Base-by-base conservation (phyloP, 1,140 invertebrate genomes). In the Magallana ariakensis region DNA sequence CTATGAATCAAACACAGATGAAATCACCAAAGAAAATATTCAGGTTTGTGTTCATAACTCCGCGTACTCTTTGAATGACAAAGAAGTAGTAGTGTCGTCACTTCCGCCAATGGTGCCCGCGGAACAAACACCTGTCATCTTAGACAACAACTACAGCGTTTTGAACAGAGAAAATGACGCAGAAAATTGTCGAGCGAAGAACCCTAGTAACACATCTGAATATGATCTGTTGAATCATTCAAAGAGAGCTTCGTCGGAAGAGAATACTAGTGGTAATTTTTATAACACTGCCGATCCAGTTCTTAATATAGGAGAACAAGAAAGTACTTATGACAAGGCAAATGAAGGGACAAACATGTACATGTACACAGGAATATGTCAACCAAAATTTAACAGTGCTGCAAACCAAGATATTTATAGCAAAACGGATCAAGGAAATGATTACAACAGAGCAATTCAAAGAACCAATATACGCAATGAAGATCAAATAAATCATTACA, bases 221-320 rank as follows among this genome's bases (percentile, higher is more conserved):
- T 75, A 75, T 75, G 66, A 75, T 22, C 13, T 22, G 8, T 13
- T 75, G 66, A 75, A 75, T 75, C 66, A 75, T 33, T 26, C 66
- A 11, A 75, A 75, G 9, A 9, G 66, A 3, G 33, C 9, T 0
- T 26, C 66, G 26, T 11, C 33, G 33, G 33, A 33, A 33, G 10
- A 19, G 11, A 75, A 13, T 26, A 9, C 0, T 13, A 75, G 66
- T 33, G 66, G 22, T 11, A 75, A 75, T 26, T 13, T 26, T 13
- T 75, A 75, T 26, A 75, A 26, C 33, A 75, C 22, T 10, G 7
- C 33, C 2, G 33, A 75, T 13, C 13, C 66, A 75, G 66, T 26
- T 8, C 13, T 9, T 75, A 26, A 26, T 13, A 75, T 5, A 46
- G 33, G 33, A 4, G 33, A 46, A 2, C 33, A 46, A 46, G 33